Conservation (phyloP, 1,140 invertebrate genomes). For the Caenorhabditis tropicalis region DNA sequence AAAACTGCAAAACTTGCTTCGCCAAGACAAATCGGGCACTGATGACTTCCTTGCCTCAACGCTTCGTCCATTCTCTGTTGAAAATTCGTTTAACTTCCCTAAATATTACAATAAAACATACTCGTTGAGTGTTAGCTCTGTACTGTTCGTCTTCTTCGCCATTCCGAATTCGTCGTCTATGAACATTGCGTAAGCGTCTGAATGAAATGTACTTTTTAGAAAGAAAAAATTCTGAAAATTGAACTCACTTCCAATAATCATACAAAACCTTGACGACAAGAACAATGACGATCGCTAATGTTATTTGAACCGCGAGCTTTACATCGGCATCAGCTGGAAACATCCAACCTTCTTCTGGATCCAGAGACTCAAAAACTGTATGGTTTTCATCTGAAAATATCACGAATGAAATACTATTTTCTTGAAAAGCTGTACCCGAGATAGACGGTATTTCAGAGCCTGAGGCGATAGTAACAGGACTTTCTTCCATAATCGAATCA, state of each 20-base stretch:
- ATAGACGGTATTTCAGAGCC: neutral
- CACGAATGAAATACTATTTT: no score
- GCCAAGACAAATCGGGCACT: neutral
- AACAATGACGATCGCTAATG: neutral
- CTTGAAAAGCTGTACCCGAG: neutral
- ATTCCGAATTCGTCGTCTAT: neutral
- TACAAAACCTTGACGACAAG: neutral
- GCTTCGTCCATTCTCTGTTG: neutral
- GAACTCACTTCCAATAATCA: constrained; percentile 7
- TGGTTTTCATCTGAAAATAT: neutral
- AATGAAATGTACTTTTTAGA: no score
- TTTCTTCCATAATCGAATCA: neutral
- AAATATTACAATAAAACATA: neutral
- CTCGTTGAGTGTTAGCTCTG: neutral
- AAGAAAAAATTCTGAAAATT: neutral
- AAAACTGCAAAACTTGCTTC: neutral
- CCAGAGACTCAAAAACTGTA: neutral
- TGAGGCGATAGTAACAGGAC: neutral
- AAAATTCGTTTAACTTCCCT: neutral
- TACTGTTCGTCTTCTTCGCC: neutral
- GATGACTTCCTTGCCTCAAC: neutral
- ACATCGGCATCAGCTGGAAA: neutral
- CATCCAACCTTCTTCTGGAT: neutral
- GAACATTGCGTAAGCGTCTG: no score
- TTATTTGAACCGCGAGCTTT: neutral